These are phyloP conservation scores for Stegodyphus dumicola DNA, from an alignment of 1,140 invertebrate genomes.

Conservation along the genomic window DNA sequence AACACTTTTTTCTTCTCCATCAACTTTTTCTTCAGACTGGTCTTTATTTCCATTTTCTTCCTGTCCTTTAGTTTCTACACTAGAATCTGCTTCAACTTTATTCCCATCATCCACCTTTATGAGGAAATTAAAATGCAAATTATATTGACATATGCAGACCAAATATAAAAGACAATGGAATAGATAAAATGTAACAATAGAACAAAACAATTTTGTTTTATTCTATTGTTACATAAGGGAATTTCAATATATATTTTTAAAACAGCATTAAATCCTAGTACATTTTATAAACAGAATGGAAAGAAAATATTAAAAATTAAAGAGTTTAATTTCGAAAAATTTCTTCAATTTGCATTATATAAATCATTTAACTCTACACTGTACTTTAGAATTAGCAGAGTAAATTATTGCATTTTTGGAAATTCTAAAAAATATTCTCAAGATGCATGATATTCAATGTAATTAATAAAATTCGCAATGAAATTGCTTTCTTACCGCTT, in stretches of 20 bases:
- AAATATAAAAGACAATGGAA: background rate
- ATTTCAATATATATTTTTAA: background rate
- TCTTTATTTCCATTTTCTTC: background rate
- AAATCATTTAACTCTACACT: too few species aligned
- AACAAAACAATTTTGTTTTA: too few species aligned
- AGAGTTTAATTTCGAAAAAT: too few species aligned
- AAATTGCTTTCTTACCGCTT: background rate
- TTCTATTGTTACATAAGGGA: too few species aligned
- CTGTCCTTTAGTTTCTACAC: slow-evolving; percentile 21
- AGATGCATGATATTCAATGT: too few species aligned
- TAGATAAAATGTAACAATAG: background rate
- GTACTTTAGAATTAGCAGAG: too few species aligned
- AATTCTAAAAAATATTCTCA: too few species aligned
- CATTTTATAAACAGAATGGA: background rate
- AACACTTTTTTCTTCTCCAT: slow-evolving; percentile 5
- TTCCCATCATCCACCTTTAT: slow-evolving; percentile 30
- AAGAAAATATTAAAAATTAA: too few species aligned
- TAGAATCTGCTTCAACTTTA: slow-evolving; percentile 52
- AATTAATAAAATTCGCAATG: too few species aligned
- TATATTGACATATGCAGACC: background rate
- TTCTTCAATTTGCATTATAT: too few species aligned
- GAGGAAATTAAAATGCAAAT: background rate
- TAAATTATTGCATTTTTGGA: too few species aligned
- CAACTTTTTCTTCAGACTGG: slow-evolving; percentile 16
- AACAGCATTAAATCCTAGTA: background rate